phyloP scores from a whole-genome alignment of 2,113 vertebrate genomes.

The Carollia perspicillata region DNA sequence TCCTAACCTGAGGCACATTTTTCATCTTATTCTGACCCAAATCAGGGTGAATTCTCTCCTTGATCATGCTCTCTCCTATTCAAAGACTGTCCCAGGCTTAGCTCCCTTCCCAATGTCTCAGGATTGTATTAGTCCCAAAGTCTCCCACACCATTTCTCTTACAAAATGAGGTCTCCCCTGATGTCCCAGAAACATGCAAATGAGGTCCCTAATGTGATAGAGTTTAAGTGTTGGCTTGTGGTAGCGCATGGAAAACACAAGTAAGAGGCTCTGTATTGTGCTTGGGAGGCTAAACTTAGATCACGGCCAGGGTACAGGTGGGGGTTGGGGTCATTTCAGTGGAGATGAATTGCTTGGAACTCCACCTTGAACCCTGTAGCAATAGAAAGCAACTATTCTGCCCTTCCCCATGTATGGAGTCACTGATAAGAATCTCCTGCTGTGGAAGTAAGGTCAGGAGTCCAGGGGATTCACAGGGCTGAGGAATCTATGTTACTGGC shows the following conservation, averaged over 20 bases:
- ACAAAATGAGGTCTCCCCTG: background rate
- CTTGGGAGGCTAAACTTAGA: background rate
- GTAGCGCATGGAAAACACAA: background rate
- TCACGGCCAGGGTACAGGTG: background rate
- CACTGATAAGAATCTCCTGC: constrained; percentile 59
- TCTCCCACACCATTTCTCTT: background rate
- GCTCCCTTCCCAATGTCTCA: background rate
- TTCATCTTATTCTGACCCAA: background rate
- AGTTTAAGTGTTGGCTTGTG: background rate
- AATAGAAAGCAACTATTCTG: constrained; percentile 16
- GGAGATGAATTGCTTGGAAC: constrained; percentile 36
- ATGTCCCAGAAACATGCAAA: background rate
- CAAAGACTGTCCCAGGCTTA: background rate
- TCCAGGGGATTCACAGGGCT: constrained; percentile 22
- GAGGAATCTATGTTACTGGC: constrained; percentile 30
- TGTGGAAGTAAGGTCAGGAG: constrained; percentile 58
- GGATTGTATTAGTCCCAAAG: background rate
- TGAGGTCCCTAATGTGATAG: background rate
- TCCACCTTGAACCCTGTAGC: constrained; percentile 29
- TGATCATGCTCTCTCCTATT: background rate
- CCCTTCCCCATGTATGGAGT: background rate
- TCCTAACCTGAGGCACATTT: background rate
- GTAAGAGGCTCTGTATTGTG: background rate
- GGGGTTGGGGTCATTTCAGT: background rate
- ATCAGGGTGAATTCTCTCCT: background rate